Conservation (phyloP, 2,797 vertebrate species). For the Harpagifer antarcticus region DNA sequence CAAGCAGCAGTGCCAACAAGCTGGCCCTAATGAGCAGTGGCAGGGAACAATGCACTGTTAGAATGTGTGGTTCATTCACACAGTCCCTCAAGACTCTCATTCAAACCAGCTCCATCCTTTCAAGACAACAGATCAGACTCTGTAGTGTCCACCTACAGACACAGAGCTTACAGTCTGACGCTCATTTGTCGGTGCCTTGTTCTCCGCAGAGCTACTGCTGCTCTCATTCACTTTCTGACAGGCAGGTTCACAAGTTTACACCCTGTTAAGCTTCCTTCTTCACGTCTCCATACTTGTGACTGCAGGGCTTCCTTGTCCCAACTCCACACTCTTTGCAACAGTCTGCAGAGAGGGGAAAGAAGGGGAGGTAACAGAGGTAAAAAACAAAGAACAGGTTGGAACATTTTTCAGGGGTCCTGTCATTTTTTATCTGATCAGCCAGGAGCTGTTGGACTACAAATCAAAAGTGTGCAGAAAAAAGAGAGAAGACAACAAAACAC, state of each 20-base stretch:
- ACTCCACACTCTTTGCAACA: conserved; percentile 45
- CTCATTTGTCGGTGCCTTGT: conserved; percentile 27
- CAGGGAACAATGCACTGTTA: conserved; percentile 55
- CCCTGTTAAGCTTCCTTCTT: conserved; percentile 56
- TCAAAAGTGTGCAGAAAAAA: conserved; percentile 78
- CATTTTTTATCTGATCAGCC: conserved; percentile 90
- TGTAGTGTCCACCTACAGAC: conserved; percentile 51
- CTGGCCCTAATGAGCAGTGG: conserved; percentile 50
- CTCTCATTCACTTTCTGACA: conserved; percentile 58
- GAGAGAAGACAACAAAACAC: conserved; percentile 74
- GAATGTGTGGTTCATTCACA: conserved; percentile 44
- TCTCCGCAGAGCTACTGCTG: conserved; percentile 37
- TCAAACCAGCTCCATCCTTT: conserved; percentile 51
- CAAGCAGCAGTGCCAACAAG: conserved; percentile 51
- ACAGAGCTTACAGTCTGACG: conserved; percentile 15
- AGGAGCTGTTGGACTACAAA: conserved; percentile 83
- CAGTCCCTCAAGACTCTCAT: conserved; percentile 31
- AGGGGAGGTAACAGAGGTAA: conserved; percentile 35
- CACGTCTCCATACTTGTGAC: conserved; percentile 69
- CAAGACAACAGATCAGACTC: conserved; percentile 41
- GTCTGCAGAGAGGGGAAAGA: conserved; percentile 49
- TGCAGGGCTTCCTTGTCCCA: conserved; percentile 78
- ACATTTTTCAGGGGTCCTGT: conserved; percentile 86
- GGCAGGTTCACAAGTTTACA: conserved; percentile 81
- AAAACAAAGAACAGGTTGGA: conserved; percentile 82